Base-by-base conservation (phyloP, 2,888 invertebrate species). In the Luperina nickerlii region DNA sequence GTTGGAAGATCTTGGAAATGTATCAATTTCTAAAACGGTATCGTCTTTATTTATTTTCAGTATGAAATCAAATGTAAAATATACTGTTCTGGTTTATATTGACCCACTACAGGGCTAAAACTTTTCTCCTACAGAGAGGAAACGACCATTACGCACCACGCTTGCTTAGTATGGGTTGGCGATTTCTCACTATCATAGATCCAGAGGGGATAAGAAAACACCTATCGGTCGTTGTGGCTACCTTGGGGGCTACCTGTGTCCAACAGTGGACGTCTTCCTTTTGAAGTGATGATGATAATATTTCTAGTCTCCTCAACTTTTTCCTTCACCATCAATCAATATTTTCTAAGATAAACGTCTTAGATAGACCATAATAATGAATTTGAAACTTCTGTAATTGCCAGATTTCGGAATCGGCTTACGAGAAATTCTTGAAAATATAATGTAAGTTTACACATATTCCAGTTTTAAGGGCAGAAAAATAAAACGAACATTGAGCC, bases 1-100 rank as follows among this genome's bases (percentile, higher is more conserved):
- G 42, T 51, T 76, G 74, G 45, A 74, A 79, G 51, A 62, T 78
- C 69, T 74, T 72, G 66, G 75, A 77, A 65, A 72, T 74, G 60
- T 68, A 82, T 74, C 65, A 74, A 74, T 78, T 74, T 82, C 70
- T 71, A 77, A 74, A 82, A 60, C 48, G 27, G 82, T 63, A 71
- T 38, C 66, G 42, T 63, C 38, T 57, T 76, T 81, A 45, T 76
- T 62, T 76, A 70, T 48, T 73, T 32, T 73, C 51, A 51, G 20
- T 48, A 62, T 65, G n/a, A 66, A 67, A 24, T 70, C 38, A 57
- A 75, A 54, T 63, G 54, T 63, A 68, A 68, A 27, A 24, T n/a
- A n/a, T 57, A 24, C 13, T 65, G 6, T n/a, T 54, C 54, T 5
- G 45, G 42, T 0, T 45, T 20, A 54, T 38, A 32, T 63, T 63